Evolutionary conservation across 2,113 vertebrate species (phyloP), one percentile per base, ranked within the genome.

Genomic region (Macaca mulatta): DNA sequence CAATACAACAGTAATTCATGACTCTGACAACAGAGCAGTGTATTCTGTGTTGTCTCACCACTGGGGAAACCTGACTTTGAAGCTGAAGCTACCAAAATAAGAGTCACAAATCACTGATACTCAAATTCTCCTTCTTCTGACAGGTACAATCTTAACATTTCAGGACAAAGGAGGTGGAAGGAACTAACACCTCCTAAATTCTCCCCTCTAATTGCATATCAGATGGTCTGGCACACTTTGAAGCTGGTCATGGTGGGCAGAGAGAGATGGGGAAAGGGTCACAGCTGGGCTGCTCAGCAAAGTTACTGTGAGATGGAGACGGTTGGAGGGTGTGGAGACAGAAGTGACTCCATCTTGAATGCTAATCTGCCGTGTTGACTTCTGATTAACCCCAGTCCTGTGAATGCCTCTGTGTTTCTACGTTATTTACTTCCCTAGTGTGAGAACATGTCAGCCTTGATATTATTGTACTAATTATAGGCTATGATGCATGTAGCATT

Each of bases 71-170:
- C 81, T 96, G 90, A 96, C 84, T 96, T 93, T 95, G 93, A 94
- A 90, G 25, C 81, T 2, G 52, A 94, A 96, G 57, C 88, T 97
- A 85, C 92, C 84, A 95, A 77, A 92, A 83, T 95, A 97, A 96
- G 96, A 97, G 67, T 81, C 38, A 43, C 96, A 94, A 91, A 96
- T 95, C 88, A 97, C 67, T 75, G 69, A 92, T 55, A 96, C 57
- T 86, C 94, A 93, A 48, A 94, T 94, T 93, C n/a, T 67, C 17
- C 48, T n/a, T 94, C 52, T 40, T 93, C 75, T 88, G 69, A 92
- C 52, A 82, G 6, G 3, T 43, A 81, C 35, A 90, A 13, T 80
- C 72, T 93, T 77, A 93, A 27, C 4, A 25, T 74, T 96, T 96
- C 52, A 88, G 84, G 83, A 13, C 72, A 9, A 14, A 55, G 48